Conservation (phyloP, 2,797 vertebrate species). For the Limosa lapponica region DNA sequence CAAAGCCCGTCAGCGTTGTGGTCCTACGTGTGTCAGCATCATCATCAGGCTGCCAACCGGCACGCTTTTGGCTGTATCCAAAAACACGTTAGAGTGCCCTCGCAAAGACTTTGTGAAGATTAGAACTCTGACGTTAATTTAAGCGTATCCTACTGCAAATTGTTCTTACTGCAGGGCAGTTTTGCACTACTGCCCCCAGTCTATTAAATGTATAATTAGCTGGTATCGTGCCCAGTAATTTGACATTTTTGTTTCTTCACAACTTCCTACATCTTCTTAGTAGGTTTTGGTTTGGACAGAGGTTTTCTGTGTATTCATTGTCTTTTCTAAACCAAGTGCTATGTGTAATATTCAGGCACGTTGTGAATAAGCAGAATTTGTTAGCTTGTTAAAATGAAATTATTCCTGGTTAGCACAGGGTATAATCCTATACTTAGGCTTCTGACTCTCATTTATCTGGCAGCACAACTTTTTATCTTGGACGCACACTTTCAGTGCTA, state of each 20-base stretch:
- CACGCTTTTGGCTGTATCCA: not conserved
- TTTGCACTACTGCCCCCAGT: rapidly evolving
- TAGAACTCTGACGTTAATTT: not conserved
- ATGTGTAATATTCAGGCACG: not conserved
- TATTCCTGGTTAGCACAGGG: not conserved
- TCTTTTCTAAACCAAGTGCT: not conserved
- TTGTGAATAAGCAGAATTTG: not conserved
- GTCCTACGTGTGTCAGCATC: not conserved
- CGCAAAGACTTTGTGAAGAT: not conserved
- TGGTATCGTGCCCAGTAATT: rapidly evolving
- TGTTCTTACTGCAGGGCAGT: not conserved
- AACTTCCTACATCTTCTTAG: not conserved
- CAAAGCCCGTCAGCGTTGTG: rapidly evolving
- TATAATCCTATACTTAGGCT: not conserved
- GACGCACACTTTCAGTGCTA: not conserved
- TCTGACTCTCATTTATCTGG: not conserved
- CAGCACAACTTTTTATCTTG: not conserved
- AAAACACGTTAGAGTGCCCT: rapidly evolving
- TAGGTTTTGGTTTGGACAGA: not conserved
- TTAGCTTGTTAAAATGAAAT: not conserved
- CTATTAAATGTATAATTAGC: not conserved
- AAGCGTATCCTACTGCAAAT: rapidly evolving
- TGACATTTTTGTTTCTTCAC: not conserved
- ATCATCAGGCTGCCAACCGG: rapidly evolving
- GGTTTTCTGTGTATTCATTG: not conserved